Base-by-base conservation (phyloP, 2,888 invertebrate genomes). In the Mythimna albipuncta region DNA sequence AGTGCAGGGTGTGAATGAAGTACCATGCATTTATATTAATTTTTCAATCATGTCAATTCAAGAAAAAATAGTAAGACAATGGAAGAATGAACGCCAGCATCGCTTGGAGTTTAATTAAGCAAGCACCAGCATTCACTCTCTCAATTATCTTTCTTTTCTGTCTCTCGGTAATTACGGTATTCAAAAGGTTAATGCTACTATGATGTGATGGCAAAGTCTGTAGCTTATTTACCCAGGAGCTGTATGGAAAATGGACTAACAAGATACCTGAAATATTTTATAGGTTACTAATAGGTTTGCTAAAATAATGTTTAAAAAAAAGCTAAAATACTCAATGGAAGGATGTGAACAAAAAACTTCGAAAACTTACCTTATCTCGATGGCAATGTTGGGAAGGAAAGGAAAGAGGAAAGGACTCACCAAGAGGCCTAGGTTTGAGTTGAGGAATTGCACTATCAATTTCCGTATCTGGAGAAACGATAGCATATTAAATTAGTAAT, bases 361-460 rank as follows among this genome's bases (percentile, higher is more conserved):
- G 57, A 32, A 59, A 57, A 41, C 58, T 74, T 63, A 69, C 82
- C 66, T 64, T 64, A 61, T 16, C 13, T 66, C 47, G 26, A 52
- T 0, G 54, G 32, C 5, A 64, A n/a, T 35, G 55, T 16, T 52
- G 59, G 10, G 32, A 16, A 77, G 75, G 83, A 70, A 75, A 81
- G 87, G 74, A 74, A 69, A 82, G 86, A 69, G 82, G 89, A 77
- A 75, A 75, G 90, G 89, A 92, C 96, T 95, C 89, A 96, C 96
- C 96, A 84, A 96, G 90, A 67, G 94, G 92, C 85, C 91, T 95
- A 65, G 91, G 80, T 89, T 87, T 92, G 66, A 64, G 10, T 66
- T 81, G 67, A 26, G 70, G 35, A 44, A 72, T 63, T 50, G 73
- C n/a, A 62, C 88, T 82, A 59, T 89, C 91, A 75, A 88, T 86